Conservation (phyloP, 2,113 vertebrate genomes). For the Puntigrus tetrazona region DNA sequence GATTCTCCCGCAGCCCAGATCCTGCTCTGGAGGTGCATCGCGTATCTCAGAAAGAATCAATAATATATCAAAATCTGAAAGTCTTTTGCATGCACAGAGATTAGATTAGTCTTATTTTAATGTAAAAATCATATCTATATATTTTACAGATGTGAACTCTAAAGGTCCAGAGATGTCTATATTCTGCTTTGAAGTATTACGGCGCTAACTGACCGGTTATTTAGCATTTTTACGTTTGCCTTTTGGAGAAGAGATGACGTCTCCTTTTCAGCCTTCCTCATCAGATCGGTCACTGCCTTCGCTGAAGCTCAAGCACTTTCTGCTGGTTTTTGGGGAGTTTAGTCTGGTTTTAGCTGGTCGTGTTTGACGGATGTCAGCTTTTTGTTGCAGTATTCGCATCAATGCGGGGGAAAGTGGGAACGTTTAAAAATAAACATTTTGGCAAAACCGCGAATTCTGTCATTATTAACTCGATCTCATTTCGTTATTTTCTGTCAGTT, state of each 20-base stretch:
- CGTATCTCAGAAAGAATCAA: background rate
- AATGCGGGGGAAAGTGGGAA: no score
- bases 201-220: background rate
- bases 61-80: background rate
- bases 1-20: background rate
- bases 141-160: slow-evolving; percentile 24
- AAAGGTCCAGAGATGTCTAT: slow-evolving; percentile 22
- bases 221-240: background rate
- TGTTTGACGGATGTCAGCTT: background rate
- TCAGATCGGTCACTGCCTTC: background rate
- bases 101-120: slow-evolving; percentile 46
- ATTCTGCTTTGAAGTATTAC: slow-evolving; percentile 23
- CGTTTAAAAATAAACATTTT: background rate
- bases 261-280: background rate
- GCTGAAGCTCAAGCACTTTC: background rate
- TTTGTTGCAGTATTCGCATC: background rate
- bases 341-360: background rate
- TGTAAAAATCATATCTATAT: slow-evolving; percentile 9
- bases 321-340: background rate
- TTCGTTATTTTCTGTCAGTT: background rate
- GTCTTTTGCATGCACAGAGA: slow-evolving; percentile 40
- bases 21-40: background rate
- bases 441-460: background rate
- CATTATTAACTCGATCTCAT: background rate
- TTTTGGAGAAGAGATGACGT: background rate